Percentiles rank a stretch among this genome's conserved stretches.
Evolutionary conservation across 2,797 vertebrate species (phyloP).

Genomic region (Oceanodroma leucorhoa): DNA sequence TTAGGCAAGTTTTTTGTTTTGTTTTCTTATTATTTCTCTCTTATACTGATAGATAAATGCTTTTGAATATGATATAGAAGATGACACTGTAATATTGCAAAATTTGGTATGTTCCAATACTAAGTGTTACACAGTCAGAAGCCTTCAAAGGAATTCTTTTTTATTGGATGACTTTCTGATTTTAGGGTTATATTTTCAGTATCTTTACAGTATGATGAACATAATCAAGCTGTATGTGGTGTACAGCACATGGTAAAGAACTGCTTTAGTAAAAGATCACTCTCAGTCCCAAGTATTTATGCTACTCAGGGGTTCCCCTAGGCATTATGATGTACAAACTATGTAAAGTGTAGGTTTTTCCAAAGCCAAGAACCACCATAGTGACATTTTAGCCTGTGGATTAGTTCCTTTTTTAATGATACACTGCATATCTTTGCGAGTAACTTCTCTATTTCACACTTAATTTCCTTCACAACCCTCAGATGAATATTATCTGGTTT

Average conservation of each 20-base stretch:
- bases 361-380: not conserved
- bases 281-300: not conserved
- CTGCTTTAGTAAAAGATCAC: not conserved
- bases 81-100: not conserved
- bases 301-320: not conserved
- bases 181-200: not conserved
- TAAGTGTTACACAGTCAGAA: not conserved
- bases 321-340: not conserved
- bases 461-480: slow-evolving; percentile 54
- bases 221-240: not conserved
- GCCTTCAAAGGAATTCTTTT: not conserved
- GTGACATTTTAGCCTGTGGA: not conserved
- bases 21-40: not conserved
- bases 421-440: not conserved
- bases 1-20: not conserved
- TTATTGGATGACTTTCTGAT: not conserved
- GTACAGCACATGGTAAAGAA: not conserved
- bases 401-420: not conserved
- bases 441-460: slow-evolving; percentile 58
- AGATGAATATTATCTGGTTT: slow-evolving; percentile 32
- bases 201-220: not conserved
- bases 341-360: not conserved
- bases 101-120: not conserved
- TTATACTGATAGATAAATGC: not conserved
- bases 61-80: not conserved